Conservation (phyloP, 1,140 invertebrate genomes). For the Drosophila sp. region DNA sequence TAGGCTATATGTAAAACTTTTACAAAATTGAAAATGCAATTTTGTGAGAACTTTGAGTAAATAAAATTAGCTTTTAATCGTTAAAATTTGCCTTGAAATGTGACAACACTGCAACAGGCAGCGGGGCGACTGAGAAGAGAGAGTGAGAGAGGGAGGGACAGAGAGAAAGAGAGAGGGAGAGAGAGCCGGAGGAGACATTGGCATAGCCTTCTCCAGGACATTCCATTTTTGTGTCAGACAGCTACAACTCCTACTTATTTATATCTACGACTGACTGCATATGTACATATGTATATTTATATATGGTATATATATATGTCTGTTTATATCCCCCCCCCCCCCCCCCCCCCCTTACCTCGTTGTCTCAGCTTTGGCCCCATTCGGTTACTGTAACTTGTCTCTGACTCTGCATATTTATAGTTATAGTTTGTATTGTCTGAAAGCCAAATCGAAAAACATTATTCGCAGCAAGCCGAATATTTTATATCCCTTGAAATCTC, state of each 20-base stretch:
- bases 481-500: constrained; percentile 10
- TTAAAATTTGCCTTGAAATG: no score
- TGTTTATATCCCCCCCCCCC: neutral
- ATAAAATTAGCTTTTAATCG: no score
- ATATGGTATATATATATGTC: no score
- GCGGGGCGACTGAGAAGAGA: neutral
- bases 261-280: constrained; percentile 1
- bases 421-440: constrained; percentile 79
- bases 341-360: neutral
- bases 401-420: constrained; percentile 74
- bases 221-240: constrained; percentile 54
- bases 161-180: neutral
- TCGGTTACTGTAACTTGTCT: constrained; percentile 43
- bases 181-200: constrained; percentile 18
- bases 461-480: constrained; percentile 23
- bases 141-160: neutral
- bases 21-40: no score
- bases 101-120: no score
- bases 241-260: constrained; percentile 20
- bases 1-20: no score
- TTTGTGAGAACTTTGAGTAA: no score
- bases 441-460: constrained; percentile 38
- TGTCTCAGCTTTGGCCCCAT: constrained; percentile 4
- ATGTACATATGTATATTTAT: neutral
- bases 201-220: constrained; percentile 33